A percentile compares a stretch with the other conserved stretches of the same genome.
These are phyloP conservation scores for Dicaeum eximium DNA, from an alignment of 2,113 vertebrate species.

Conservation along the genomic window DNA sequence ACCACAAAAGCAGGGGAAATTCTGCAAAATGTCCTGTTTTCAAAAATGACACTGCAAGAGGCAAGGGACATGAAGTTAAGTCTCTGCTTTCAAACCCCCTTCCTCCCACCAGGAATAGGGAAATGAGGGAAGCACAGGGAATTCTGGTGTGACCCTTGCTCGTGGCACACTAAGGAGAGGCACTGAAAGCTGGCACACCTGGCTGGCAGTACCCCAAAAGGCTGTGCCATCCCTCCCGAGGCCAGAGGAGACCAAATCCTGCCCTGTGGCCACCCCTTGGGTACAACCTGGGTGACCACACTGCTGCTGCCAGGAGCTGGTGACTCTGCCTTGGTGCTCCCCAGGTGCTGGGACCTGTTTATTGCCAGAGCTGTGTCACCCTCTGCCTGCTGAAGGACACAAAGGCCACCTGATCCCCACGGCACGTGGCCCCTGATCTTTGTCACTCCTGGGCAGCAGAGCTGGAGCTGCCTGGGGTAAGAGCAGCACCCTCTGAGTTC, in stretches of 20 bases:
- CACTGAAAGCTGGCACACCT: background rate
- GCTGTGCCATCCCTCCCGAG: background rate
- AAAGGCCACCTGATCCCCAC: background rate
- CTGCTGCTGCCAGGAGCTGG: rapidly evolving
- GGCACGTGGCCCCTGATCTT: background rate
- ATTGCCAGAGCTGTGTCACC: background rate
- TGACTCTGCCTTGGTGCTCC: background rate
- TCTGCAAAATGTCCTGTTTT: background rate
- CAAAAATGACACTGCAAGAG: background rate
- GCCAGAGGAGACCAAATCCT: background rate
- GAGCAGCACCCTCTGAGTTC: rapidly evolving
- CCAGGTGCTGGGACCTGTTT: background rate
- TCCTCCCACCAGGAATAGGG: background rate
- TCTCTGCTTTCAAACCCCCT: background rate
- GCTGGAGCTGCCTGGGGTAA: background rate
- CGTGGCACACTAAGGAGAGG: background rate
- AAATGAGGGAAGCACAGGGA: background rate
- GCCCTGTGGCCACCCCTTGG: background rate
- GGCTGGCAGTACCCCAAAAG: background rate
- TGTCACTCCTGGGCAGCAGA: background rate
- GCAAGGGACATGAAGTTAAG: background rate
- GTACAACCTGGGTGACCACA: rapidly evolving
- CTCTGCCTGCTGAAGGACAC: background rate
- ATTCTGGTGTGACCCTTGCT: background rate
- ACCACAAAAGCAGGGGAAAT: background rate